Base-by-base conservation (phyloP, 2,888 invertebrate genomes). In the Lamellibrachia columna region DNA sequence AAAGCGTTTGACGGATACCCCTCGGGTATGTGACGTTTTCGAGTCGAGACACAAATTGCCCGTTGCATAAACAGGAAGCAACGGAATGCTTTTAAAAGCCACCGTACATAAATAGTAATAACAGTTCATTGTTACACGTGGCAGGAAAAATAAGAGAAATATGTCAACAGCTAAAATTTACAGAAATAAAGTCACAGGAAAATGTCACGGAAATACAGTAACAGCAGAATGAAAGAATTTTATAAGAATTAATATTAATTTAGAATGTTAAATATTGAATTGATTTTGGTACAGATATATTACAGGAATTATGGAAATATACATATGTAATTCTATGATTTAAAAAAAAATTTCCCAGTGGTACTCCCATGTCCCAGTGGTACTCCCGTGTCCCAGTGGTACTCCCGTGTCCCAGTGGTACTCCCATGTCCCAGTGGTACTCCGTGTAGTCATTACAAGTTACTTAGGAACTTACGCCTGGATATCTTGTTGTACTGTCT, bases 1-100 rank as follows among this genome's bases (percentile, higher is more conserved):
- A 75, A 75, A 75, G 75, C 75, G 75, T 15, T 75, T 75, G 75
- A 75, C 75, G 75, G 75, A 75, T 75, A 75, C 75, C 22, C 75
- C 15, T 75, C 75, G 22, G 75, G n/a, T 75, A 22, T 75, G 75
- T 22, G 75, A 22, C 75, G 75, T 75, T 75, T 75, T 6, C 22
- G 75, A 75, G 75, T 15, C 75, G 22, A 75, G 75, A 75, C 75
- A 75, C 75, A 75, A 75, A 75, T 75, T 75, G 75, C 22, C 22
- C 22, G n/a, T 75, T 22, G 75, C 75, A 6, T 40, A 6, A 22
- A 75, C 75, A 75, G 75, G 75, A 75, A 75, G n/a, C 22, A 6
- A 75, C 75, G 75, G 75, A 75, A 55, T 22, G 75, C 75, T 75
- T 75, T 75, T 75, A 75, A 75, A 75, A 75, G 75, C 75, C 22